Base-by-base conservation (phyloP, 2,113 vertebrate genomes). In the Salvelinus namaycush region DNA sequence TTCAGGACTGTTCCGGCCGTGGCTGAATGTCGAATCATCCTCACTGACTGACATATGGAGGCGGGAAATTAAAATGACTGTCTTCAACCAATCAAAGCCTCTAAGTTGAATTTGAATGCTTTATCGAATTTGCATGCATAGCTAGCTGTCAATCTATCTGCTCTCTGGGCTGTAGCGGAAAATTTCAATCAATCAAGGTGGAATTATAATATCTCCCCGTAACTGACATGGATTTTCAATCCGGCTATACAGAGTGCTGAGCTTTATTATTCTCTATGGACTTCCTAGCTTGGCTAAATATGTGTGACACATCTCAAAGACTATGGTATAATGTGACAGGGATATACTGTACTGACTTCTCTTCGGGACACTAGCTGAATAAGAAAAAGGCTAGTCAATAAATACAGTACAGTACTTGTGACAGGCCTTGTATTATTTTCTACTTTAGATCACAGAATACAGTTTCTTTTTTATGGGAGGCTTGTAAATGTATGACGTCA, bases 41-140 rank as follows among this genome's bases (percentile, higher is more conserved):
- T 81, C 76, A 82, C 66, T 87, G 86, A 90, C 84, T 84, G 86
- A 90, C 84, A 85, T 83, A 86, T 84, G 81, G 80, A 77, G 83
- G 57, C 85, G 9, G 90, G 89, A 87, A 87, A 90, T 90, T 87
- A 84, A 83, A 90, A 88, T 60, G 49, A 75, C 84, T 18, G 70
- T 81, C 78, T 87, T 89, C 75, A 79, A 83, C 74, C 83, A 86
- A 82, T 82, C 82, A 81, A 82, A 86, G 81, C 76, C 75, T 82
- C 72, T 66, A 13, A 78, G 76, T 39, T 49, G 81, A 76, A 83
- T 87, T 80, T 86, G 84, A 86, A 86, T 83, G 76, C 57, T 14
- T 24, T 65, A 73, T 83, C 77, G 71, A 48, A 89, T 87, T 85
- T 83, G 76, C 78, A 88, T 83, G 83, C 74, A 16, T 54, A 54